These are phyloP conservation scores for Lophius americanus DNA, from an alignment of 2,797 vertebrate genomes.

Conservation along the genomic window DNA sequence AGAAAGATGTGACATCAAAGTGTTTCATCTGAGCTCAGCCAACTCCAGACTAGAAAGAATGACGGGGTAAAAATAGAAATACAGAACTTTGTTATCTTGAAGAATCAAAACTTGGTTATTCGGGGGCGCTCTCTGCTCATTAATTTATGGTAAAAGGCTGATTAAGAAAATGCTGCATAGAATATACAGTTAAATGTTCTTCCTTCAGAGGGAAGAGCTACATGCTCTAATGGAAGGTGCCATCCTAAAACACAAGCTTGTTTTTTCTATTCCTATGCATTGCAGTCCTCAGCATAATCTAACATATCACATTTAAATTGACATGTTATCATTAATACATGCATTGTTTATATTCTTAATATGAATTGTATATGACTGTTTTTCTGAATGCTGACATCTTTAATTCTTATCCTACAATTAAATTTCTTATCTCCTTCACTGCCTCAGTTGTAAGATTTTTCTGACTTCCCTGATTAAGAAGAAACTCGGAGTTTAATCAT, in stretches of 20 bases:
- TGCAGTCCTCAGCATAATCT: conserved; percentile 7
- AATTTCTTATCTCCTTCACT: conserved; percentile 12
- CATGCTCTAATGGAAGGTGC: too few species aligned
- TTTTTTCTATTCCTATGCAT: background rate
- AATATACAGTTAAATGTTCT: background rate
- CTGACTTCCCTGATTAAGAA: too few species aligned
- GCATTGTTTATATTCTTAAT: conserved; percentile 22
- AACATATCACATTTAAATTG: conserved; percentile 17
- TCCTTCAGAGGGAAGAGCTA: too few species aligned
- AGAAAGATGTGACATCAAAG: background rate
- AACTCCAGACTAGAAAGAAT: background rate
- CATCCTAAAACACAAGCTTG: background rate
- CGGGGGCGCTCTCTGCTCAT: background rate
- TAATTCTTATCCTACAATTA: conserved; percentile 21
- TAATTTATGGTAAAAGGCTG: background rate
- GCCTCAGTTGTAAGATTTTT: conserved; percentile 26
- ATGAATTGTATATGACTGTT: conserved; percentile 24
- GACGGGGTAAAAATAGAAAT: background rate
- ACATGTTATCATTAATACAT: conserved; percentile 1
- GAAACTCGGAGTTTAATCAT: too few species aligned
- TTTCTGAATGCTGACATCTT: conserved; percentile 9
- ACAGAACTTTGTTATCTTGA: background rate
- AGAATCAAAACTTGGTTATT: too few species aligned
- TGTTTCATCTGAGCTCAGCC: background rate
- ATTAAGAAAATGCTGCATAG: background rate